A percentile compares a stretch with the other conserved stretches of the same genome.
Conservation (phyloP, 2,888 invertebrate genomes). For the Catocala nupta region DNA sequence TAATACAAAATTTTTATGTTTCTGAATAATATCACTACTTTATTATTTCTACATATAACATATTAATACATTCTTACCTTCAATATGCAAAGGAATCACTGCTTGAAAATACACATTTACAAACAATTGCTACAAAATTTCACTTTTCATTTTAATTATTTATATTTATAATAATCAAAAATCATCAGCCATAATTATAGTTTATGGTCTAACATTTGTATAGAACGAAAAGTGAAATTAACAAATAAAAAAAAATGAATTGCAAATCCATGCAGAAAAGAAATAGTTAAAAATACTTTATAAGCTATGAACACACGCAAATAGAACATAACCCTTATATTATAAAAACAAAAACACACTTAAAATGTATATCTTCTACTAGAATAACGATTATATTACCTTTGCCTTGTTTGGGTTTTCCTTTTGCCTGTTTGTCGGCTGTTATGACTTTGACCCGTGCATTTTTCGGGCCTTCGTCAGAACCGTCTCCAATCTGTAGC, state of each 20-base stretch:
- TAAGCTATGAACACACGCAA: constrained; percentile 83
- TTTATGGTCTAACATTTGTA: too few species aligned
- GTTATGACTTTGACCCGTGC: constrained; percentile 72
- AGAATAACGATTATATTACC: constrained; percentile 34
- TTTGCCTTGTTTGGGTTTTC: constrained; percentile 52
- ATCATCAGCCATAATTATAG: too few species aligned
- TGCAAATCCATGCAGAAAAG: constrained; percentile 38
- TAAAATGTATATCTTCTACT: neutral
- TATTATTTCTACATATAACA: neutral
- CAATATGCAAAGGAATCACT: neutral
- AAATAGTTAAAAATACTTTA: constrained; percentile 30
- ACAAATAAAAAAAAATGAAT: constrained; percentile 28
- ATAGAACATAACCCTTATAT: constrained; percentile 28
- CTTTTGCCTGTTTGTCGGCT: constrained; percentile 52
- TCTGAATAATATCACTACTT: neutral
- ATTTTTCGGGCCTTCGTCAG: constrained; percentile 65
- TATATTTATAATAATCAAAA: neutral
- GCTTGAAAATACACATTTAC: constrained; percentile 7
- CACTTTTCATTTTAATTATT: constrained; percentile 5
- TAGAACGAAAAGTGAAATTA: constrained; percentile 15
- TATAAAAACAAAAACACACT: constrained; percentile 23
- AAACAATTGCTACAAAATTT: constrained; percentile 6
- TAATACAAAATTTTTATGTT: constrained; percentile 2
- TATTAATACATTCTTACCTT: constrained; percentile 9
- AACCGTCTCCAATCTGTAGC: constrained; percentile 71